Evolutionary conservation across 2,888 invertebrate genomes (phyloP), one percentile per base, ranked within the genome.

Genomic region (Physocephala rufipes): DNA sequence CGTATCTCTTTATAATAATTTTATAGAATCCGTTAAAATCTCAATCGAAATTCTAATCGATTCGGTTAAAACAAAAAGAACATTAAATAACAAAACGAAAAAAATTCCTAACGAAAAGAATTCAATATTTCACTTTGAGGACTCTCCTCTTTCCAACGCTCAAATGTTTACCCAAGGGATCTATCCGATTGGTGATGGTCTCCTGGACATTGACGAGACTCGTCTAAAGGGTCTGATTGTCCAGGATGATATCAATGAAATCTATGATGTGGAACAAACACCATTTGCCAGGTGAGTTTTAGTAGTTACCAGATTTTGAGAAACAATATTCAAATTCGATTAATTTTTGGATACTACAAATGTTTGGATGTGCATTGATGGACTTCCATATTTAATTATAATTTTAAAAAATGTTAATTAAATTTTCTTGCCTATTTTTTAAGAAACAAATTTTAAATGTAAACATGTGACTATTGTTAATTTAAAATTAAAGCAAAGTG

Each of bases 271-370:
- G 81, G 93, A 93, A 87, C 92, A 92, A 87, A 92, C 92, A 82
- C 93, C 93, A 82, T 93, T 93, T 88, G 93, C 93, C 89, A 93
- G 93, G 93, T 93, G 88, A 88, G 88, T 78, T 13, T n/a, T n/a
- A n/a, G n/a, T n/a, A n/a, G n/a, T n/a, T n/a, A n/a, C n/a, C n/a
- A n/a, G n/a, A n/a, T n/a, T n/a, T n/a, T n/a, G n/a, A n/a, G n/a
- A n/a, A n/a, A n/a, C n/a, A n/a, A n/a, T n/a, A n/a, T n/a, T n/a
- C n/a, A n/a, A n/a, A n/a, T n/a, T n/a, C n/a, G n/a, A n/a, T n/a
- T n/a, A n/a, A n/a, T n/a, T n/a, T n/a, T n/a, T n/a, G n/a, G n/a
- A n/a, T n/a, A n/a, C n/a, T n/a, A n/a, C n/a, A n/a, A n/a, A n/a
- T n/a, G n/a, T n/a, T n/a, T n/a, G n/a, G n/a, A n/a, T n/a, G n/a